A percentile compares a stretch with the other conserved stretches of the same genome.
These are phyloP conservation scores for Labeo calbasu DNA, from an alignment of 2,797 vertebrate genomes.

Conservation along the genomic window DNA sequence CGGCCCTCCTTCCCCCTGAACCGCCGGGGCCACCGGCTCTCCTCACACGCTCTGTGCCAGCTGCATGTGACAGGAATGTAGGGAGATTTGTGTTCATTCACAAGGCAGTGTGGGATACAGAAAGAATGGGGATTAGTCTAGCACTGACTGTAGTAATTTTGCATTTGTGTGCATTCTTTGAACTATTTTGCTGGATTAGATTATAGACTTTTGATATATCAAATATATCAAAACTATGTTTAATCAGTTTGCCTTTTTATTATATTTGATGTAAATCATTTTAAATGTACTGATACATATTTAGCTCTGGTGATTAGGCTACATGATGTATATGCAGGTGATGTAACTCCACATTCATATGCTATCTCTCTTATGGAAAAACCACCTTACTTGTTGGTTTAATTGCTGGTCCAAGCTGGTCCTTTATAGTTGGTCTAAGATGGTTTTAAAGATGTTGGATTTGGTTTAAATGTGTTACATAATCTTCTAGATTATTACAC, in stretches of 20 bases:
- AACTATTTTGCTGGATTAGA: conserved; percentile 53
- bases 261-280: background rate
- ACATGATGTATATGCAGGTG: background rate
- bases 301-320: background rate
- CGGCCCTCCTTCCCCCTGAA: background rate
- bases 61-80: conserved; percentile 77
- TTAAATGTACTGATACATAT: background rate
- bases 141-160: conserved; percentile 60
- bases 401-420: background rate
- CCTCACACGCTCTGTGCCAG: conserved; percentile 78
- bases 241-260: background rate
- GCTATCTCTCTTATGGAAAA: background rate
- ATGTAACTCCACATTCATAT: conserved; percentile 1
- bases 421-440: background rate
- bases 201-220: conserved; percentile 1
- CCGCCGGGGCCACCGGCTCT: conserved; percentile 70
- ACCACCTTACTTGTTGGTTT: background rate
- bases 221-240: background rate
- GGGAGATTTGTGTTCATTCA: conserved; percentile 41
- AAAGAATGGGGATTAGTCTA: conserved; percentile 51
- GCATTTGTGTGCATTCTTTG: conserved; percentile 54
- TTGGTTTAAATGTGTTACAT: background rate
- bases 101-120: conserved; percentile 48
- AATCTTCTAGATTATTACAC: no score
- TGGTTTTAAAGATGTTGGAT: background rate